Percentiles rank a stretch among this genome's conserved stretches.
Conservation (phyloP, 2,113 vertebrate genomes). For the Lasiurus cinereus region DNA sequence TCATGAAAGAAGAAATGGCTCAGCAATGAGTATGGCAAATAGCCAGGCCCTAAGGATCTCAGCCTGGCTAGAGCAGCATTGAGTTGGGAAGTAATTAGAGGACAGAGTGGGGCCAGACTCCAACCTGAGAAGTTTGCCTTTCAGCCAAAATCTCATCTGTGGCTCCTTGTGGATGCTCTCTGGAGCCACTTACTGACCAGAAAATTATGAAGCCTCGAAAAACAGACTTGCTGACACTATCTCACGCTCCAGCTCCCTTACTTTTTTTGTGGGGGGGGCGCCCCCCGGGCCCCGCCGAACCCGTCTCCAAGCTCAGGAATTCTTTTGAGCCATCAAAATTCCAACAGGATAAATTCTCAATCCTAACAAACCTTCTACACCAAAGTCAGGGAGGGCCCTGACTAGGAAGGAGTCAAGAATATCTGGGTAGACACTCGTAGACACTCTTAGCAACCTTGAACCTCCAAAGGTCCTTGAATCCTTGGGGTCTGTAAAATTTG, state of each 20-base stretch:
- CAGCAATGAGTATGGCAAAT: neutral
- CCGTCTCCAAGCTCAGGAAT: neutral
- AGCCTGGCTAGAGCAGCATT: neutral
- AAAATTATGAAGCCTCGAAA: neutral
- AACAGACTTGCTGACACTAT: neutral
- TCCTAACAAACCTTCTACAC: neutral
- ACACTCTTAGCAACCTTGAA: neutral
- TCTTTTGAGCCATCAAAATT: neutral
- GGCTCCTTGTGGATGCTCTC: neutral
- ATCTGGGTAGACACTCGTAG: neutral
- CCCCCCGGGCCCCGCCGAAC: no score
- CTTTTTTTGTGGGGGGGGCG: neutral
- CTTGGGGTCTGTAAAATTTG: neutral
- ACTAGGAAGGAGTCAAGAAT: neutral
- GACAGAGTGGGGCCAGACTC: neutral
- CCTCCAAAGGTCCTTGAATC: neutral
- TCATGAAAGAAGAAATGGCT: neutral
- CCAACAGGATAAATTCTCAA: slow-evolving; percentile 8
- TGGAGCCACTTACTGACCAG: neutral
- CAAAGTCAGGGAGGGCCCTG: neutral
- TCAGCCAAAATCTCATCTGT: neutral
- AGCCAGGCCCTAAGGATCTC: neutral
- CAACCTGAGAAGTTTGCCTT: neutral
- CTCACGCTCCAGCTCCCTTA: neutral
- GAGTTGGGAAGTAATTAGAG: neutral